These are phyloP conservation scores for Scylla paramamosain DNA, from an alignment of 1,140 invertebrate genomes.

Conservation along the genomic window DNA sequence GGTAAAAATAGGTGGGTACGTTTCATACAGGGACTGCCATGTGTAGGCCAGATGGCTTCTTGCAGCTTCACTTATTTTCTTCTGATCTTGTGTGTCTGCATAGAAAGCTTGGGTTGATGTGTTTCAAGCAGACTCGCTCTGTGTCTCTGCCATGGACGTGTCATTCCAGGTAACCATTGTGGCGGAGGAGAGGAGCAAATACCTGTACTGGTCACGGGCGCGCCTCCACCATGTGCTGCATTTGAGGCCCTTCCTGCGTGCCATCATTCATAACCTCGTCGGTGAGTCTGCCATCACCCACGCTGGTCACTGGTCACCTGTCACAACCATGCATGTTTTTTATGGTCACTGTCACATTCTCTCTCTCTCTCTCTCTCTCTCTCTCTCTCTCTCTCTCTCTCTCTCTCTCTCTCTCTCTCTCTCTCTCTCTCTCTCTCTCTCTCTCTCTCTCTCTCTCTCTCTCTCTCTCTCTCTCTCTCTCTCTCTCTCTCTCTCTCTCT, in stretches of 20 bases:
- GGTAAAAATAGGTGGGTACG: no score
- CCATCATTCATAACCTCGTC: conserved; percentile 88
- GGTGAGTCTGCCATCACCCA: conserved; percentile 83
- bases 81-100: conserved; percentile 6
- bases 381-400: neutral
- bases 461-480: no score
- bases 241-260: conserved; percentile 86
- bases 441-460: neutral
- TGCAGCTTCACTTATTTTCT: no score
- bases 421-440: neutral
- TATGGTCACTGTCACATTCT: no score
- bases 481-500: no score
- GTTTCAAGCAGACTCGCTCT: neutral
- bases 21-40: no score
- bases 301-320: neutral
- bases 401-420: no score
- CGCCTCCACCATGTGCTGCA: conserved; percentile 87
- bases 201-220: conserved; percentile 89
- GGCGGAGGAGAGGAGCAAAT: conserved; percentile 88
- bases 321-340: neutral
- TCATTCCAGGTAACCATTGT: conserved; percentile 86
- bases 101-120: neutral
- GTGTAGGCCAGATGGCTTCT: no score
- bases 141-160: neutral
- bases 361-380: neutral